phyloP scores from a whole-genome alignment of 2,113 vertebrate species.

The Stigmatopora nigra region DNA sequence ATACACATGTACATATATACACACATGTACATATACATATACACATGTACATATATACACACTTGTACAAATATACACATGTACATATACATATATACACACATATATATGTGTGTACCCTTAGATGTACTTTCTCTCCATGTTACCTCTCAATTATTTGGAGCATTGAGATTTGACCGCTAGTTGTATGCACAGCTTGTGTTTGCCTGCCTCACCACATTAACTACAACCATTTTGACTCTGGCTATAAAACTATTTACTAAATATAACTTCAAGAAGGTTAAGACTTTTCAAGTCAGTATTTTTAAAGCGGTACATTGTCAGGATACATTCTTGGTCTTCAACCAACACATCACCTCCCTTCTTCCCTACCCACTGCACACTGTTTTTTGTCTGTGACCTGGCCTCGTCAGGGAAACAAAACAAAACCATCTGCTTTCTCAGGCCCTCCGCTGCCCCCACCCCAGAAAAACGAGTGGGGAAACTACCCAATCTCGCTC shows the following conservation, averaged over 20 bases:
- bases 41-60: too few species aligned
- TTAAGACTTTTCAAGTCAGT: neutral
- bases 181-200: constrained; percentile 9
- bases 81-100: too few species aligned
- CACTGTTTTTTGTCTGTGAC: constrained; percentile 58
- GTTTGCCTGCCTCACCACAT: constrained; percentile 1
- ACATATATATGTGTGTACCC: too few species aligned
- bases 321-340: constrained; percentile 23
- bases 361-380: constrained; percentile 13
- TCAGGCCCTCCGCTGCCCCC: constrained; percentile 71
- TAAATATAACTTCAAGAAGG: neutral
- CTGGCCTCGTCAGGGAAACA: constrained; percentile 60
- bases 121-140: neutral
- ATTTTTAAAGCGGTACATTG: constrained; percentile 1
- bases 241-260: neutral
- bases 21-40: too few species aligned
- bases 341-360: constrained; percentile 43
- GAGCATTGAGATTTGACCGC: neutral
- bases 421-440: constrained; percentile 80
- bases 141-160: neutral
- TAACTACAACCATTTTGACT: neutral
- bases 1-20: too few species aligned
- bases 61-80: too few species aligned
- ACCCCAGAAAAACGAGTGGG: constrained; percentile 54
- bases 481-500: constrained; percentile 56